phyloP scores from a whole-genome alignment of 2,113 vertebrate species.

The Silurus glanis region DNA sequence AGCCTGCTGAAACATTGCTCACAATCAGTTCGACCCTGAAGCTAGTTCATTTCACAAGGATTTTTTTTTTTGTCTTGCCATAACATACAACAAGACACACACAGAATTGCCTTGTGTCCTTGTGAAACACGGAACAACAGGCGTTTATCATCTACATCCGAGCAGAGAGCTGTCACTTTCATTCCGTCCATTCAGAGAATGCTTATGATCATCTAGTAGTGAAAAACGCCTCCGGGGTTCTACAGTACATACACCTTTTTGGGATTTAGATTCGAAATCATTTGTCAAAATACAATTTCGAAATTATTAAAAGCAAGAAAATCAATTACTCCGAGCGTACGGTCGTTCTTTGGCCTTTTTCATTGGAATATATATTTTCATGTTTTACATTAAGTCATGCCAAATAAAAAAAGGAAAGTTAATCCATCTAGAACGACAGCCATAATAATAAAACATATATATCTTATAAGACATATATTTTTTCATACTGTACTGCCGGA shows the following conservation, averaged over 20 bases:
- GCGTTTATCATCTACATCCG: neutral
- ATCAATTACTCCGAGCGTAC: neutral
- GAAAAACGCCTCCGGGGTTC: neutral
- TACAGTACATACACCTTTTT: slow-evolving; percentile 4
- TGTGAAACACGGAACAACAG: slow-evolving; percentile 22
- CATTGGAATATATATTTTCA: slow-evolving; percentile 27
- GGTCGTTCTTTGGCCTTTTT: slow-evolving; percentile 1
- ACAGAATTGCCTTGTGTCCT: slow-evolving; percentile 2
- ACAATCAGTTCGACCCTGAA: neutral
- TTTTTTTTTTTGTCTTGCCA: neutral
- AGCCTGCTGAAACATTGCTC: slow-evolving; percentile 23
- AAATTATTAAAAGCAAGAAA: neutral
- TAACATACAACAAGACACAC: neutral
- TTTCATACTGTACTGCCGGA: neutral
- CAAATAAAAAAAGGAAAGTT: neutral
- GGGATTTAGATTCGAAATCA: neutral
- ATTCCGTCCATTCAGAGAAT: neutral
- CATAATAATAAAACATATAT: neutral
- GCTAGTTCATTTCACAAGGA: slow-evolving; percentile 16
- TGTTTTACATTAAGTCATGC: neutral
- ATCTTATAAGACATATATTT: neutral
- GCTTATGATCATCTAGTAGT: neutral
- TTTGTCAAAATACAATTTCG: neutral
- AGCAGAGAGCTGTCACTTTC: neutral
- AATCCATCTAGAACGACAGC: neutral